A percentile compares a stretch with the other conserved stretches of the same genome.
phyloP scores from a whole-genome alignment of 1,140 invertebrate species.

The Vanessa tameamea region DNA sequence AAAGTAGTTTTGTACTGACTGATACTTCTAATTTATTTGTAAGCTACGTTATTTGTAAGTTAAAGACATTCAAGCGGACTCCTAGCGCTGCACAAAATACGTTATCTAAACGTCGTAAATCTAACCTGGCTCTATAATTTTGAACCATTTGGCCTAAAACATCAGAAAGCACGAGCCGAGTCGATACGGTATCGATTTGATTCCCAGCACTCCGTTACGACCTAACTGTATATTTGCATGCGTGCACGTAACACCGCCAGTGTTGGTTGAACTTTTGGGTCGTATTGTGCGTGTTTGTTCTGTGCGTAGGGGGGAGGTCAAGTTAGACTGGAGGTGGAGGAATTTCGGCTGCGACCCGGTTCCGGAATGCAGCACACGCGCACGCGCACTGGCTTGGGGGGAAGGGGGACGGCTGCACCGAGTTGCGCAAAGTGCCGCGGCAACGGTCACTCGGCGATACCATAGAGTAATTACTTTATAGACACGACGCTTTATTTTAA shows the following conservation, averaged over 20 bases:
- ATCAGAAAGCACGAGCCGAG: slow-evolving; percentile 44
- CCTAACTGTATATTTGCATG: slow-evolving; percentile 79
- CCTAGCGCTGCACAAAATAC: background rate
- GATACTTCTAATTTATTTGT: no score
- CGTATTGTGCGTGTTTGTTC: slow-evolving; percentile 43
- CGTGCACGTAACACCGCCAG: slow-evolving; percentile 68
- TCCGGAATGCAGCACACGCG: slow-evolving; percentile 75
- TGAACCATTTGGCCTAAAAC: slow-evolving; percentile 39
- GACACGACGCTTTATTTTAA: slow-evolving; percentile 10
- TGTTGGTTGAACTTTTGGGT: slow-evolving; percentile 44
- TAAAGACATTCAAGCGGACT: background rate
- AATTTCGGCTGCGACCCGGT: slow-evolving; percentile 77
- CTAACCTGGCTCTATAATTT: slow-evolving; percentile 30
- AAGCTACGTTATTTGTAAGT: no score
- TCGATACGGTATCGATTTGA: slow-evolving; percentile 76
- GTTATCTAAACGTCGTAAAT: slow-evolving; percentile 2
- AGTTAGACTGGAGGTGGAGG: slow-evolving; percentile 48
- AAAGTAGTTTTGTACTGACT: no score
- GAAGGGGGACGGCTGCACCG: slow-evolving; percentile 61
- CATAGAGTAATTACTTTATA: slow-evolving; percentile 37
- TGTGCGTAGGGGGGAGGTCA: slow-evolving; percentile 50
- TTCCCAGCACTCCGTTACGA: slow-evolving; percentile 69
- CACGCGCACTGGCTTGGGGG: slow-evolving; percentile 59
- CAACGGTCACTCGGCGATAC: slow-evolving; percentile 52
- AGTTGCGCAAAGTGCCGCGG: slow-evolving; percentile 73